Evolutionary conservation across 2,797 vertebrate species (phyloP), one percentile per base, ranked within the genome.

Genomic region (Danio aesculapii): DNA sequence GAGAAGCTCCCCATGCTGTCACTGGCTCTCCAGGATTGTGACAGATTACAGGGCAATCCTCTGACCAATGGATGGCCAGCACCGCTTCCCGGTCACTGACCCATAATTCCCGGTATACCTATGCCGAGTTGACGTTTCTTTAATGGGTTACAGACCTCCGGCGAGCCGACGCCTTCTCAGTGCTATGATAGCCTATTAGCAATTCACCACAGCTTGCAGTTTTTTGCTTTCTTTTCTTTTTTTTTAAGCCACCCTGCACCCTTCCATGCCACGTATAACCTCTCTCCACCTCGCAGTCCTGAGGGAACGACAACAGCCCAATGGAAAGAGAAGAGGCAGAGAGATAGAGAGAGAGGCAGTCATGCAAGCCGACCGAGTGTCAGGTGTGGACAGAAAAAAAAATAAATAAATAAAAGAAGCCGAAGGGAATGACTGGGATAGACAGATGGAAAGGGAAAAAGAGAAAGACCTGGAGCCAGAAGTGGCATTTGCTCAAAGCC

Each of bases 41-140:
- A 94, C 93, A 92, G 93, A 94, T 95, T 93, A 94, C 87, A 87
- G 90, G 90, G 88, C 75, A 85, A 86, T 87, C 86, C 90, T 90
- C 88, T 84, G 90, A 90, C 93, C 94, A 93, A 92, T 93, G 84
- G 89, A 86, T 91, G 90, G 88, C 87, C 90, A 86, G 87, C 90
- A 89, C 83, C 81, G 83, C 91, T 91, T 90, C 88, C 89, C 88
- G 87, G 92, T 90, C 92, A 89, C 90, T 93, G 92, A 94, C 92
- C 94, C 93, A 94, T 94, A 94, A 94, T 94, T 95, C 93, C 91
- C 91, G 89, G 86, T 85, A 86, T 92, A 93, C 93, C 92, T 92
- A 92, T 91, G 91, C 91, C 87, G 88, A 91, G 91, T 89, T 94
- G 93, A 94, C 92, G 86, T 92, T 94, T 94, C 92, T 92, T 94